Evolutionary conservation across 2,888 invertebrate genomes (phyloP), one percentile per base, ranked within the genome.

Genomic region (Odontocolon sp.): DNA sequence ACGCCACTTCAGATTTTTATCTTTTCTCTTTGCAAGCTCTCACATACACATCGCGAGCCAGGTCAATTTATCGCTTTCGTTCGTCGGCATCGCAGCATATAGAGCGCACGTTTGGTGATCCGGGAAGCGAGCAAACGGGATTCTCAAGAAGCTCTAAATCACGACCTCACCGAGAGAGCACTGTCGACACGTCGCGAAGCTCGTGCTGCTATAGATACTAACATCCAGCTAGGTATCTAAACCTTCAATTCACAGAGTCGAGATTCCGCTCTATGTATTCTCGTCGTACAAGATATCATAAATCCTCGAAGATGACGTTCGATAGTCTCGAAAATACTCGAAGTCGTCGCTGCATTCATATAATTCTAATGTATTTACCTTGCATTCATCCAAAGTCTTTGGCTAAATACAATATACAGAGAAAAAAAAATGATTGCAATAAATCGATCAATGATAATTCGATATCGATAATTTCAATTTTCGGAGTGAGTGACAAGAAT

Each of bases 61-160:
- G 28, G 67, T 68, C 56, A 72, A 72, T 77, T 72, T 77, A 77
- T 77, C 54, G 76, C 47, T 68, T 71, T 72, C 61, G 72, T 77
- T 72, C 61, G 67, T 28, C 28, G 33, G 31, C 45, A 31, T 6
- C 63, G 63, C 42, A 63, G 28, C 56, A 63, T 31, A 52, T 14
- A 57, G 31, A 68, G 72, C 67, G 67, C 54, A 45, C 66, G 72
- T 72, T 77, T 40, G 76, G 67, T 67, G 56, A 63, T 72, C 56
- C 56, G 63, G 16, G 23, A 47, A 23, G 31, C 21, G 56, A 40
- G 21, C 38, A 31, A 42, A 47, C 38, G 47, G 57, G 40, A 63
- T 61, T 72, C 47, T 66, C 56, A 61, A 72, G 56, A 61, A 63
- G 67, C 71, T 67, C 61, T 77, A 77, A 77, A 77, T 77, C 76